Conservation (phyloP, 2,113 vertebrate species). For the Ceratotherium simum region DNA sequence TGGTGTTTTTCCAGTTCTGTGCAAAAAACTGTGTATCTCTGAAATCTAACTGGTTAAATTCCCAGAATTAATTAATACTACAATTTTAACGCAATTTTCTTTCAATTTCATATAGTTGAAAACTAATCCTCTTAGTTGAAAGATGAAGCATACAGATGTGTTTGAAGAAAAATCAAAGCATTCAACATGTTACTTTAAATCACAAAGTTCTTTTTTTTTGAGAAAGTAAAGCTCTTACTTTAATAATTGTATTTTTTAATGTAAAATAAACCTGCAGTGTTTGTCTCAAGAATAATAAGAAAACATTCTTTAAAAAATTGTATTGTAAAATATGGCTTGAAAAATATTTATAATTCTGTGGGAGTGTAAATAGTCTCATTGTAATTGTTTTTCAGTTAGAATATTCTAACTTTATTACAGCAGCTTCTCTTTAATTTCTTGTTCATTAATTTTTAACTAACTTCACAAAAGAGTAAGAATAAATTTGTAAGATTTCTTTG, state of each 20-base stretch:
- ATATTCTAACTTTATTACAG: constrained; percentile 68
- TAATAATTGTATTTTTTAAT: constrained; percentile 42
- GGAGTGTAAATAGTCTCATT: constrained; percentile 60
- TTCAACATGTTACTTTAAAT: constrained; percentile 1
- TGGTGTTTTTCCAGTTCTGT: constrained; percentile 48
- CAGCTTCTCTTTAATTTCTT: constrained; percentile 73
- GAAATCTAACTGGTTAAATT: constrained; percentile 49
- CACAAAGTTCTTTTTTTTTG: not conserved
- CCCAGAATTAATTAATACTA: constrained; percentile 40
- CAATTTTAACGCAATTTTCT: constrained; percentile 57
- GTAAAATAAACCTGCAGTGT: constrained; percentile 38
- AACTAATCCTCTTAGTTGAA: constrained; percentile 47
- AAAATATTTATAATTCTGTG: constrained; percentile 63
- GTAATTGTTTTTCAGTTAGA: constrained; percentile 70
- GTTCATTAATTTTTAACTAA: constrained; percentile 80
- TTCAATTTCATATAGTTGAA: constrained; percentile 55
- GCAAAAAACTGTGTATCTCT: not conserved
- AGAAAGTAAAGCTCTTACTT: constrained; percentile 7
- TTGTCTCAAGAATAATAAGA: constrained; percentile 53
- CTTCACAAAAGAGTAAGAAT: constrained; percentile 64
- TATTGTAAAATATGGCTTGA: constrained; percentile 41
- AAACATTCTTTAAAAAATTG: constrained; percentile 60
- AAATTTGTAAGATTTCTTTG: constrained; percentile 65
- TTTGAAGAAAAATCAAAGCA: constrained; percentile 53
- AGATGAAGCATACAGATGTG: constrained; percentile 51